phyloP scores from a whole-genome alignment of 2,797 vertebrate genomes.

The Gallinago solitaria region DNA sequence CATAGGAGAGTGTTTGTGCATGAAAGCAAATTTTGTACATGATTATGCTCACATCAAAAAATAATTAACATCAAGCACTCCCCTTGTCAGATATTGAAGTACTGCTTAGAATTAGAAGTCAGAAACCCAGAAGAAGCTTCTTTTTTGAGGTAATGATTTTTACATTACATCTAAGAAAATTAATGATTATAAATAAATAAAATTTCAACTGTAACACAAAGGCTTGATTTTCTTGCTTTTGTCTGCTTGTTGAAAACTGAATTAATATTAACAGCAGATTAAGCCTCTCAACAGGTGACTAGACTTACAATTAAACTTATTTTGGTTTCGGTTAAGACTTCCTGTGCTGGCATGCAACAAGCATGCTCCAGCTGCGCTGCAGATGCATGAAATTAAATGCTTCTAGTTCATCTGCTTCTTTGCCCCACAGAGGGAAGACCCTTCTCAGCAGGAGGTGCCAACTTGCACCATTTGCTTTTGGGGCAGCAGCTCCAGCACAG shows the following conservation, averaged over 20 bases:
- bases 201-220: neutral
- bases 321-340: neutral
- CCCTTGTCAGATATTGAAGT: conserved; percentile 50
- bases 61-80: conserved; percentile 58
- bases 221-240: neutral
- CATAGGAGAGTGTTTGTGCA: conserved; percentile 19
- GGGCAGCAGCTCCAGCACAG: neutral
- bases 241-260: neutral
- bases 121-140: neutral
- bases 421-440: neutral
- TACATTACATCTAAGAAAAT: neutral
- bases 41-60: conserved; percentile 58
- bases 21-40: conserved; percentile 43
- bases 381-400: neutral
- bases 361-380: neutral
- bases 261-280: neutral
- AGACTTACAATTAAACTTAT: neutral
- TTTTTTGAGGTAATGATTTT: conserved; percentile 1
- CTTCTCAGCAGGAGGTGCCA: neutral
- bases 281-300: neutral
- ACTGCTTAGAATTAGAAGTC: neutral
- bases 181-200: neutral
- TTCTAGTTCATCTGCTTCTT: neutral
- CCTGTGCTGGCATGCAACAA: neutral
- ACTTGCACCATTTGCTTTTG: neutral